These are phyloP conservation scores for Saguinus imperator DNA, from an alignment of 2,113 vertebrate species.

Conservation along the genomic window DNA sequence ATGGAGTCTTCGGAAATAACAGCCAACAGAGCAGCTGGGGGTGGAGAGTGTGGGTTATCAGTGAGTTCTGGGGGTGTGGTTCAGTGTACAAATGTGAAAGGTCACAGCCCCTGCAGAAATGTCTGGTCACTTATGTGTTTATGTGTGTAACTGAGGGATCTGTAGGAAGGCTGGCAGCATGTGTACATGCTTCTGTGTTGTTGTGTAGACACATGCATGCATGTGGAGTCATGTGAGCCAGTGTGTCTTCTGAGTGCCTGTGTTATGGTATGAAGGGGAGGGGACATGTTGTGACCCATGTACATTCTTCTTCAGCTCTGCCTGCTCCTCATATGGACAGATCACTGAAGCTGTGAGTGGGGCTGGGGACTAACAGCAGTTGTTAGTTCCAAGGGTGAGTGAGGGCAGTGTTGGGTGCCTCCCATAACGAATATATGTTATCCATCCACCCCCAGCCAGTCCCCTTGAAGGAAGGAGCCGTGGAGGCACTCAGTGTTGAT, in stretches of 20 bases:
- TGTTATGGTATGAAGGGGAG: not conserved
- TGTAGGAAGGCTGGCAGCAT: not conserved
- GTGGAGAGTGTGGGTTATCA: not conserved
- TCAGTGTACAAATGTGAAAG: not conserved
- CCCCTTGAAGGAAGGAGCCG: not conserved
- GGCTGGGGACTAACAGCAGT: not conserved
- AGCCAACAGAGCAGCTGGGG: not conserved
- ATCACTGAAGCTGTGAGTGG: not conserved
- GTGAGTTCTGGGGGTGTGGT: not conserved
- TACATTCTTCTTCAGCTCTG: not conserved
- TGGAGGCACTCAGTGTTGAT: not conserved
- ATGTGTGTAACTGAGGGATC: not conserved
- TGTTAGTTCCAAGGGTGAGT: not conserved
- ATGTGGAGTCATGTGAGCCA: not conserved
- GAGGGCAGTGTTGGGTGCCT: not conserved
- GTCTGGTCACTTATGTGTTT: not conserved
- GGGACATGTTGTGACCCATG: not conserved
- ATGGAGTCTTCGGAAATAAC: not conserved
- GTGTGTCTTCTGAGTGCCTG: not conserved
- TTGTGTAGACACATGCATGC: not conserved
- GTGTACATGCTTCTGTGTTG: not conserved
- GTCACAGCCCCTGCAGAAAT: not conserved
- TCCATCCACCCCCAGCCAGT: not conserved
- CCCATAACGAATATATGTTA: not conserved
- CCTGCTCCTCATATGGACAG: not conserved